Evolutionary conservation across 92 coral and sea anemone genomes (phyloP).

Genomic region (Phenganax subtilis): DNA sequence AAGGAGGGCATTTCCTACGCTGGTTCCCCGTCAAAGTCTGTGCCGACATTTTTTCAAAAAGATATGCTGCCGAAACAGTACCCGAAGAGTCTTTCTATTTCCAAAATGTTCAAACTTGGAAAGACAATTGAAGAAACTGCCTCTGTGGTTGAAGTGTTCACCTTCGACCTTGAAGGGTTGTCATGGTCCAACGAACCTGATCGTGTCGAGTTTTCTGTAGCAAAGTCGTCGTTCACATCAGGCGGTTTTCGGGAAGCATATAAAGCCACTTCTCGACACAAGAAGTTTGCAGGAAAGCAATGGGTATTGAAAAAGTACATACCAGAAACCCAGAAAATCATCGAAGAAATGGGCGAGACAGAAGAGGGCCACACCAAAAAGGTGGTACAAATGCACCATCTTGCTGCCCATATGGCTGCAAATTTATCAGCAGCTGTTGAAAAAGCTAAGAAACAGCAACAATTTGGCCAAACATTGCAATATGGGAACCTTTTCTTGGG

Average conservation of each 20-base stretch:
- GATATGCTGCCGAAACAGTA: constrained; percentile 4
- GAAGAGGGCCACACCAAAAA: constrained; percentile 21
- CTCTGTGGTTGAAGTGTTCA: background rate
- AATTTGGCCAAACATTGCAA: background rate
- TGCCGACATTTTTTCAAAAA: background rate
- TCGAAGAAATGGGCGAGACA: constrained; percentile 12
- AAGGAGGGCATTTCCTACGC: background rate
- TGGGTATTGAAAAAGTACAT: constrained; percentile 17
- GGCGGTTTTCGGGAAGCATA: constrained; percentile 22
- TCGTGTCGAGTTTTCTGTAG: background rate
- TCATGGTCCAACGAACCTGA: constrained; percentile 20
- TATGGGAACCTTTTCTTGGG: constrained; percentile 6
- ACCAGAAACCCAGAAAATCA: background rate
- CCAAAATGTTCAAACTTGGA: constrained; percentile 17
- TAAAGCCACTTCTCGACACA: background rate
- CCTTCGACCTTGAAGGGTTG: constrained; percentile 18
- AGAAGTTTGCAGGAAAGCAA: background rate
- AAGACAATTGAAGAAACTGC: background rate
- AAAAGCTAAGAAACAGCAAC: constrained; percentile 2
- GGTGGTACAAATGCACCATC: constrained; percentile 27
- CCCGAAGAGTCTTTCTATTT: constrained; percentile 28
- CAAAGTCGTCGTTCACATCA: constrained; percentile 4
- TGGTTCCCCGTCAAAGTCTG: constrained; percentile 8
- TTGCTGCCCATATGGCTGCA: constrained; percentile 18
- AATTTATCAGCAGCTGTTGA: constrained; percentile 10